phyloP scores from a whole-genome alignment of 1,140 invertebrate genomes.

The Platyura marginata region DNA sequence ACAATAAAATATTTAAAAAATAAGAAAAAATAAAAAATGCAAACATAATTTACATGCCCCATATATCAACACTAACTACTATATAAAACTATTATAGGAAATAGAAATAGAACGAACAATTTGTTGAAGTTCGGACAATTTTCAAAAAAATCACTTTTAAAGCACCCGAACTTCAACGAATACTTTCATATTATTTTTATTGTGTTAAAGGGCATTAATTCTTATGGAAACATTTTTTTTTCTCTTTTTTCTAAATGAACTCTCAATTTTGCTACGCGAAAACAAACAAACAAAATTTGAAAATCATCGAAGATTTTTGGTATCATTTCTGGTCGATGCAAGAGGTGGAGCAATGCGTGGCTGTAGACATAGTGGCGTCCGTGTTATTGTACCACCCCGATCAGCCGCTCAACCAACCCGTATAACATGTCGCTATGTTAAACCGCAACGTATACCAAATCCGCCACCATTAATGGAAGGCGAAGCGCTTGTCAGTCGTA shows the following conservation, averaged over 20 bases:
- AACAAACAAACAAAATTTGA: background rate
- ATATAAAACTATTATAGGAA: no score
- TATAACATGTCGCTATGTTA: conserved; percentile 64
- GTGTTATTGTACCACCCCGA: conserved; percentile 91
- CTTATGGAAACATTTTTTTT: no score
- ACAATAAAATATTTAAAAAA: no score
- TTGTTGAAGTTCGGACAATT: no score
- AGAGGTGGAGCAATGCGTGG: conserved; percentile 95
- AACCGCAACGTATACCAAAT: conserved; percentile 82
- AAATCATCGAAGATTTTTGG: conserved; percentile 66
- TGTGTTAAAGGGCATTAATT: no score
- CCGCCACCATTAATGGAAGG: conserved; percentile 97
- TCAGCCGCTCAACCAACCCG: conserved; percentile 90
- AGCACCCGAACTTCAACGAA: background rate
- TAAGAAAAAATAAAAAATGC: no score
- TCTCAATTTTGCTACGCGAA: background rate
- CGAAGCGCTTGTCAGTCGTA: conserved; percentile 86
- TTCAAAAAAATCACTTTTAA: no score
- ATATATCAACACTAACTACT: no score
- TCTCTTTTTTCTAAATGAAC: no score
- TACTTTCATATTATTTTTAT: background rate
- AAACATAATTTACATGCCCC: no score
- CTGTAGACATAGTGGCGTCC: conserved; percentile 89
- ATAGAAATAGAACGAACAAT: no score
- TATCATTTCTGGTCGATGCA: conserved; percentile 97